These are phyloP conservation scores for Rhagonycha fulva DNA, from an alignment of 2,888 invertebrate genomes.

Conservation along the genomic window DNA sequence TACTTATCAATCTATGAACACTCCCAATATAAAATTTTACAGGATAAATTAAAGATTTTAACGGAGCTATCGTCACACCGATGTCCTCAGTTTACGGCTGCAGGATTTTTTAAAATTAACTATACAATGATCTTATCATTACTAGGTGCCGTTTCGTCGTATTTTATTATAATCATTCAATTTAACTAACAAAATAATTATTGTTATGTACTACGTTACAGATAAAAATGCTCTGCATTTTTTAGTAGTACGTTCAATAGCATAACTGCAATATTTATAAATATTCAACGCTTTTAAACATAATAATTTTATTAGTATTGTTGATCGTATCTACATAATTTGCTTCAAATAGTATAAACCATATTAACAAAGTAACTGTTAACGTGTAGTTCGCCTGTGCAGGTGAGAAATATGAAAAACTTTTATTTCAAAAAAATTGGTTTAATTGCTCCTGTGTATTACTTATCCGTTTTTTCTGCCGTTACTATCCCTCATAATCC, in stretches of 20 bases:
- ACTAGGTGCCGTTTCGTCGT: conserved; percentile 25
- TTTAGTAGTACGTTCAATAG: too few relatives aligned
- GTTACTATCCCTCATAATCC: not conserved
- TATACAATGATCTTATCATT: conserved; percentile 26
- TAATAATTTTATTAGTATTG: too few relatives aligned
- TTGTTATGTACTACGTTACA: too few relatives aligned
- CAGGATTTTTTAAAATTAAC: conserved; percentile 30
- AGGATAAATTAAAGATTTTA: conserved; percentile 10
- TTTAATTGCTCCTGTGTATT: not conserved
- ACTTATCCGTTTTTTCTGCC: not conserved
- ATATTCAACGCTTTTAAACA: too few relatives aligned
- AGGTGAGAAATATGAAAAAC: not conserved
- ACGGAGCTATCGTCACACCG: conserved; percentile 14
- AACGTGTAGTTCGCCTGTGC: not conserved
- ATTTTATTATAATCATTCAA: conserved; percentile 31
- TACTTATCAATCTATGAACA: conserved; percentile 21
- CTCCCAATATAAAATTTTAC: conserved; percentile 4
- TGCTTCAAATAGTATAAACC: too few relatives aligned
- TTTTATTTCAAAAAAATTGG: not conserved
- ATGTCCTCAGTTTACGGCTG: conserved; percentile 25
- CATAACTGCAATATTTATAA: too few relatives aligned
- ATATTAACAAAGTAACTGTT: too few relatives aligned
- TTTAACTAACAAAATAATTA: too few relatives aligned
- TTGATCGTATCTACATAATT: too few relatives aligned
- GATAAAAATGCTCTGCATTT: too few relatives aligned